Evolutionary conservation across 2,888 invertebrate species (phyloP), one percentile per base, ranked within the genome.

Genomic region (Cantharis rufa): DNA sequence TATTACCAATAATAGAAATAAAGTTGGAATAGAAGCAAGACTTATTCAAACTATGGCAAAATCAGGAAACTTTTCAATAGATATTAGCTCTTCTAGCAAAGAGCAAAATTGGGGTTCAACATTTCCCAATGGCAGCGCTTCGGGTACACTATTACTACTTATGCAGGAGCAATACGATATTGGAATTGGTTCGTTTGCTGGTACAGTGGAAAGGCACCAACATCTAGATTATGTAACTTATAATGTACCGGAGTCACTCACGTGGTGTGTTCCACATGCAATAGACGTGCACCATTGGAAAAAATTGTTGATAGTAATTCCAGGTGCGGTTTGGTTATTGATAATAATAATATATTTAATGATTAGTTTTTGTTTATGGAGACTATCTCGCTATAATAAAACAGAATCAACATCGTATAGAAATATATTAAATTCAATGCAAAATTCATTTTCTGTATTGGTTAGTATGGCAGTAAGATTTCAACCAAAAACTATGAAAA

Each of bases 211-310:
- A 16, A 81, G 84, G 21, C 81, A 83, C 61, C 62, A 77, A 13
- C 79, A 79, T 75, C 84, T 87, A 62, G 88, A 88, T 74, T 76
- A 82, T 11, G 85, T 85, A 15, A 72, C 81, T 5, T 82, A 86
- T 1, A 86, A 86, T 76, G 79, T 84, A 16, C 84, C 85, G 69
- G 87, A 87, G 77, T 82, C 84, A 4, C 77, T 87, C 4, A 80
- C 84, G 0, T 87, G 86, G 85, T 86, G 87, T 62, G 86, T 86
- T 3, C 86, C 88, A 0, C 85, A 86, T 73, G 84, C 86, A 3
- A 82, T 83, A 64, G 78, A 75, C 62, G 48, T 79, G 10, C 76
- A 82, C 0, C 77, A 82, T 66, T 85, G 85, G 85, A 78, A 77
- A 15, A 81, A 81, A 70, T 70, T 84, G 4, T 68, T 81, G 2